These are phyloP conservation scores for Oeneis ivallda DNA, from an alignment of 2,888 invertebrate genomes.

Conservation along the genomic window DNA sequence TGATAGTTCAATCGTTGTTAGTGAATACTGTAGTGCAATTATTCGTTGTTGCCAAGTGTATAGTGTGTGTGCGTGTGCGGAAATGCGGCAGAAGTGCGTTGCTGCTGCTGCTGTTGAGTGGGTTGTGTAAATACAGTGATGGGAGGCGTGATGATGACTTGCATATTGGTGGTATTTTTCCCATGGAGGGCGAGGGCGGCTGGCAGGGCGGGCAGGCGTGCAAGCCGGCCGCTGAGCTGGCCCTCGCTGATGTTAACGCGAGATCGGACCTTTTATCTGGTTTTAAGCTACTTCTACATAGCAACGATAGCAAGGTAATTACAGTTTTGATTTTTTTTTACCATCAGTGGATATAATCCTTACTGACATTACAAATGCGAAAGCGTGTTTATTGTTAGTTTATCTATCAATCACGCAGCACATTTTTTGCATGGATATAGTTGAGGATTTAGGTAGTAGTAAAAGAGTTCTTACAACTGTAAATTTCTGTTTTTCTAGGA, in stretches of 20 bases:
- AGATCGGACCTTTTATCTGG: conserved; percentile 93
- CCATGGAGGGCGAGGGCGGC: conserved; percentile 96
- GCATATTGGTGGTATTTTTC: conserved; percentile 99
- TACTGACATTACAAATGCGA: too few species aligned
- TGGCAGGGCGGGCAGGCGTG: conserved; percentile 99
- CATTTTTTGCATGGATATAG: too few species aligned
- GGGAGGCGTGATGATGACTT: conserved; percentile 86
- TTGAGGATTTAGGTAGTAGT: too few species aligned
- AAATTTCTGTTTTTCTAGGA: too few species aligned
- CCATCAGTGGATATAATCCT: too few species aligned
- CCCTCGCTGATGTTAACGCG: conserved; percentile 97
- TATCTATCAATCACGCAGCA: too few species aligned
- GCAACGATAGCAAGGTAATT: conserved; percentile 97
- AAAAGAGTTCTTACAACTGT: too few species aligned
- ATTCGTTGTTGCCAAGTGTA: conserved; percentile 76
- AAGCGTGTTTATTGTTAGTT: too few species aligned
- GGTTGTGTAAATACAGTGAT: conserved; percentile 61
- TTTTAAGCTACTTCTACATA: conserved; percentile 93
- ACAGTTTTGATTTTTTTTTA: not conserved
- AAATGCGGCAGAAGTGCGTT: conserved; percentile 50
- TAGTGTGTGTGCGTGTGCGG: conserved; percentile 54
- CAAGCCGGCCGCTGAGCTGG: conserved; percentile 98
- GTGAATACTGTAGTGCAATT: conserved; percentile 77
- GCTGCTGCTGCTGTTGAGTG: conserved; percentile 63
- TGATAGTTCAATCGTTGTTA: conserved; percentile 71